Evolutionary conservation across 2,888 invertebrate species (phyloP), one percentile per base, ranked within the genome.

Genomic region (Amblyjoppa proteus): DNA sequence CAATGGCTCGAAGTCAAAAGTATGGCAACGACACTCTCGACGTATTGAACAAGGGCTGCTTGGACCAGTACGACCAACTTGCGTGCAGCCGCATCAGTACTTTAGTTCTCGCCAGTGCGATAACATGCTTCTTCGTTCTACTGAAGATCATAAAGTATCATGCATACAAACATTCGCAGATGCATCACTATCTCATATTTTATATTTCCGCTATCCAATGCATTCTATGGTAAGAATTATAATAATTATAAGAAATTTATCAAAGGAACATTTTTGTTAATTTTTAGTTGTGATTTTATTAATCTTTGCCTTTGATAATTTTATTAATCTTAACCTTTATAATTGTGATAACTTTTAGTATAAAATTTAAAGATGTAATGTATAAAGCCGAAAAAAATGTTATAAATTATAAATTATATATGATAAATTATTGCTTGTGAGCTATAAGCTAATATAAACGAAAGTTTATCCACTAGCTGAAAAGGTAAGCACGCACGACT

Each of bases 131-230:
- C 49, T 90, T 92, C 66, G 87, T 92, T 53, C 73, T 92, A 53
- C 71, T 92, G 49, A 94, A 94, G 87, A 93, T 95, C 49, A 91
- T 94, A 2, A 93, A 93, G 83, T 94, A 95, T 34, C 95, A 95
- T 88, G 89, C 93, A 34, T 93, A 93, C 83, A 93, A 92, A 73
- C 95, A 95, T 88, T 94, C 94, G 34, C 94, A 94, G 82, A 93
- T 94, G 87, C 95, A 95, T 88, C 95, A 95, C 88, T 95, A 94
- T 90, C 92, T 94, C 84, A 94, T 95, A 85, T 95, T 95, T 89
- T 95, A 95, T 89, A 92, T 94, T 45, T 95, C 95, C 53, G 93
- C 94, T 16, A 89, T 95, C 51, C 94, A 95, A 90, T 94, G 94
- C 89, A 90, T 94, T 64, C 90, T 94, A 66, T 94, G 94, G 95